Base-by-base conservation (phyloP, 2,888 invertebrate species). In the Pristionchus fissidentatus region DNA sequence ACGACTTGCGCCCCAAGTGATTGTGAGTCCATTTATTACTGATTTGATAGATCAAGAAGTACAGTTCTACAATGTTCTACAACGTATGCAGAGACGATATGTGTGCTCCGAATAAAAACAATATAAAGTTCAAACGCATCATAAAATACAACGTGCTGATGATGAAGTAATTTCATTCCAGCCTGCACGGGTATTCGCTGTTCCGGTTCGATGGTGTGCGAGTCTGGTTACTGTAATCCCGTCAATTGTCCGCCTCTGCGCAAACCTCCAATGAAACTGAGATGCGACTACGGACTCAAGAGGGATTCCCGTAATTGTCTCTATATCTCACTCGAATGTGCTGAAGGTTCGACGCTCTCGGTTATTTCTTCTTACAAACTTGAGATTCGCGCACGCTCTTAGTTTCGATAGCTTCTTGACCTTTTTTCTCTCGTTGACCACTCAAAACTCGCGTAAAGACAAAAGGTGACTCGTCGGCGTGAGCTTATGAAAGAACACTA, bases 201-300 rank as follows among this genome's bases (percentile, higher is more conserved):
- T 55, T 35, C 35, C 13, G 55, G 55, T 26, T 49, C 70, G 0
- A 83, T 83, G 83, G 83, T 83, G n/a, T 83, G 83, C 73, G 55
- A 66, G 29, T 32, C 73, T 19, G 83, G 83, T 7, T 83, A 70
- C 55, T 83, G 83, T n/a, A 83, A 83, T 35, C 83, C 83, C 52
- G 83, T 83, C 13, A 83, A 83, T 26, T 83, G 83, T 41, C 83
- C 83, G 5, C 73, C 83, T 19, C 57, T 83, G 22, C 46, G 83
- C n/a, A 83, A 83, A 57, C 83, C 83, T 26, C 83, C 83, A 19
- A 66, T 83, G 38, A 83, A 73, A 41, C 55, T 83, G 35, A 5
- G 83, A 52, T 83, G 83, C 38, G 83, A 83, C 41, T 83, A 83
- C 73, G 70, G 32, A 2, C 73, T 83, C 13, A 38, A 83, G 52